Percentiles rank a stretch among this genome's conserved stretches.
These are phyloP conservation scores for Elysia chlorotica DNA, from an alignment of 1,140 invertebrate species.

Conservation along the genomic window DNA sequence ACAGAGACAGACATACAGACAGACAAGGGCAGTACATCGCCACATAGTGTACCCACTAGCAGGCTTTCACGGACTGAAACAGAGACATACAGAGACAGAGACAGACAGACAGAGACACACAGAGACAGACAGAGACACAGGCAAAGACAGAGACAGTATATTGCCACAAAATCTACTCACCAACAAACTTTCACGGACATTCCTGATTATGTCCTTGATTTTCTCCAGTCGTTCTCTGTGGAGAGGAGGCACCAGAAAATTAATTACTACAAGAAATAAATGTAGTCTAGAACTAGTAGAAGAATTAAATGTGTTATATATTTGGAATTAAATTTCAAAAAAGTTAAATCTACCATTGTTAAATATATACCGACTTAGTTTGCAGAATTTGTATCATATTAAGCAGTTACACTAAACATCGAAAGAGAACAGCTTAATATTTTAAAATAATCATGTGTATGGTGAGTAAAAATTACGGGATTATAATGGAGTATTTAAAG, in stretches of 20 bases:
- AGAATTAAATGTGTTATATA: not conserved
- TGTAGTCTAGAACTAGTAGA: not conserved
- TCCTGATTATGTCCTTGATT: slow-evolving; percentile 48
- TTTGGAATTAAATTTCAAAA: not conserved
- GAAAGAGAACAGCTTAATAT: not conserved
- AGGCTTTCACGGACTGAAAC: not conserved
- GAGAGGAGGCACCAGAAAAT: not conserved
- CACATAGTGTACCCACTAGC: not conserved
- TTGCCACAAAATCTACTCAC: slow-evolving; percentile 24
- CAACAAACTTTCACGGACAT: slow-evolving; percentile 50
- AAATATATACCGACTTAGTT: not conserved
- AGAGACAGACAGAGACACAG: not conserved
- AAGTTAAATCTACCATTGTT: not conserved
- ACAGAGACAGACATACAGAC: not conserved
- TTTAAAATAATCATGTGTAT: not conserved
- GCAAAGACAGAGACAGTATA: not conserved
- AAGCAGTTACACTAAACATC: not conserved
- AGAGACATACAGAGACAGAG: not conserved
- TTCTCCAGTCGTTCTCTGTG: slow-evolving; percentile 51
- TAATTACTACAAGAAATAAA: too few relatives aligned
- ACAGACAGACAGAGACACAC: not conserved
- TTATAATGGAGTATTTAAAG: not conserved
- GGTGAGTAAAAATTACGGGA: not conserved
- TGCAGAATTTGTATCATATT: not conserved
- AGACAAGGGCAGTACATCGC: not conserved